Evolutionary conservation across 2,888 invertebrate genomes (phyloP), one percentile per base, ranked within the genome.

Genomic region (Trissolcus japonicus): DNA sequence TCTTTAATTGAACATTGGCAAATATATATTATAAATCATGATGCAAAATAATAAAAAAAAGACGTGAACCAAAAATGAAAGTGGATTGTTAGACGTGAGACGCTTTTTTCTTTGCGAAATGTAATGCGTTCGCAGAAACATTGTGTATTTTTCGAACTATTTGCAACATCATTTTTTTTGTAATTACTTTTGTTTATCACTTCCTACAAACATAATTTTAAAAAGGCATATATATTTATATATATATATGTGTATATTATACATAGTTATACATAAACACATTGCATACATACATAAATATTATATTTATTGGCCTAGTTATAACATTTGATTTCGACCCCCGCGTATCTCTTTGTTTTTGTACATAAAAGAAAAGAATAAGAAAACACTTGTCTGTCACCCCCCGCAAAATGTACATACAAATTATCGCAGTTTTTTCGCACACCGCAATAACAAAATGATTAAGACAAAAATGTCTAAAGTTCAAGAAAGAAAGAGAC

Each of bases 121-220:
- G 53, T 51, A 54, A 65, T 19, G 17, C 59, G 50, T 65, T 60
- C 54, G 65, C 60, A 41, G 54, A 62, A 55, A 46, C 55, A 76
- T 69, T 69, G 21, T 74, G 63, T 69, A 65, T 69, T 69, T 76
- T 76, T 76, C 53, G 3, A 65, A 56, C 11, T 35, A 69, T 69
- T 69, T 55, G 65, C 55, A 69, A 74, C 57, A 67, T 55, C 48
- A 54, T 50, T 76, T 69, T 29, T 25, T 46, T 76, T 76, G 46
- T 61, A 76, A 69, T 69, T 69, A 71, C 62, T 71, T 71, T 71
- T 53, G 66, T 66, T 76, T 71, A 57, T 57, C 65, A 68, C 50
- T 75, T 69, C 68, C 68, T 75, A 68, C 75, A 59, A 17, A 68
- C 57, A 68, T 62, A 59, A 75, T 68, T 75, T 72, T 61, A 40